Evolutionary conservation across 2,888 invertebrate genomes (phyloP).

Genomic region (Osedax fenrisi): DNA sequence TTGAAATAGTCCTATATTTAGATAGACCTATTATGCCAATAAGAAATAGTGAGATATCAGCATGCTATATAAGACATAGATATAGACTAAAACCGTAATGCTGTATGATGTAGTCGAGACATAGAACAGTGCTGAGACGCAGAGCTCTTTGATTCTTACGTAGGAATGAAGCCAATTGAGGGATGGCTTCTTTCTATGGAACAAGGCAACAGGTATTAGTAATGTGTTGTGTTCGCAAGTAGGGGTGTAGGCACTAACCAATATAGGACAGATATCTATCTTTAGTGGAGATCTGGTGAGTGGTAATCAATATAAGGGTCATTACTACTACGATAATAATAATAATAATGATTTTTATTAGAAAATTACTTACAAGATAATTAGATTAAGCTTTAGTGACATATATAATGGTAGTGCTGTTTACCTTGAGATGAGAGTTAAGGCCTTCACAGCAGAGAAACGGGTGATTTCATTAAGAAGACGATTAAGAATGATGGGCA

Average conservation of each 20-base stretch:
- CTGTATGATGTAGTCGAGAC: constrained; percentile 77
- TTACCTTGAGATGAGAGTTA: constrained; percentile 76
- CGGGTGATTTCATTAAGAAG: constrained; percentile 91
- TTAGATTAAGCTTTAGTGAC: too few relatives aligned
- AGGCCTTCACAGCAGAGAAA: constrained; percentile 83
- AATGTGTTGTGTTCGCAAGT: background rate
- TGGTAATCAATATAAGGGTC: background rate
- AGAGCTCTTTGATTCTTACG: constrained; percentile 90
- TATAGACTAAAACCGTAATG: constrained; percentile 70
- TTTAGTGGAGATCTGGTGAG: constrained; percentile 58
- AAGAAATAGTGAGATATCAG: too few relatives aligned
- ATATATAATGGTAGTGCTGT: background rate
- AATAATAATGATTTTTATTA: too few relatives aligned
- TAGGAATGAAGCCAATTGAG: constrained; percentile 80
- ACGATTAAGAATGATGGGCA: constrained; percentile 87
- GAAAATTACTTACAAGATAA: too few relatives aligned
- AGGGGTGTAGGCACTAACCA: constrained; percentile 53
- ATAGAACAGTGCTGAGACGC: constrained; percentile 74
- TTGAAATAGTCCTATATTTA: too few relatives aligned
- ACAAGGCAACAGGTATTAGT: background rate
- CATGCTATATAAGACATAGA: too few relatives aligned
- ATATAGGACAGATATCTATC: constrained; percentile 69
- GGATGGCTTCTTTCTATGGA: constrained; percentile 68
- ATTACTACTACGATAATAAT: too few relatives aligned
- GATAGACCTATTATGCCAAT: too few relatives aligned